Percentiles rank a stretch among this genome's conserved stretches.
Conservation (phyloP, 2,888 invertebrate species). For the Thera obeliscata region DNA sequence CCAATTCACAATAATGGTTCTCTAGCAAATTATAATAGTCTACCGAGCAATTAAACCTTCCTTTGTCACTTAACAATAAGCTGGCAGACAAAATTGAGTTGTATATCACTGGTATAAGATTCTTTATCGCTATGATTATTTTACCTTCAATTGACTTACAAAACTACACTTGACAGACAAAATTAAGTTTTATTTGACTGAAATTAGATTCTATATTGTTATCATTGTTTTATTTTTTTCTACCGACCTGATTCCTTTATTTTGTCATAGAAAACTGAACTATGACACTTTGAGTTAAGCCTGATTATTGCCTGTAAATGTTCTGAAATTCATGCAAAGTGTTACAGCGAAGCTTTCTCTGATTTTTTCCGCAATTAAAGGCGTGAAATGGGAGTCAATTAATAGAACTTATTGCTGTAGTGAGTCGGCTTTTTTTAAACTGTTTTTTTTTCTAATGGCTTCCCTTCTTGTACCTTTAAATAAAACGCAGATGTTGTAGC, state of each 20-base stretch:
- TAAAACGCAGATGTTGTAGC: slow-evolving; percentile 14
- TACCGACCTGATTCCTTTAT: background rate
- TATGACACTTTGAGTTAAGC: background rate
- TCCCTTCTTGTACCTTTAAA: slow-evolving; percentile 26
- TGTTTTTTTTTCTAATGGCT: slow-evolving; percentile 30
- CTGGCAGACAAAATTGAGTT: slow-evolving; percentile 1
- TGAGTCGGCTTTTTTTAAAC: slow-evolving; percentile 37
- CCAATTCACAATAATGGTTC: slow-evolving; percentile 36
- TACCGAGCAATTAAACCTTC: slow-evolving; percentile 22
- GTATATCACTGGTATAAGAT: background rate
- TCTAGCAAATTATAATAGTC: slow-evolving; percentile 27
- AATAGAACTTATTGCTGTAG: slow-evolving; percentile 36
- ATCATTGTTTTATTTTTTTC: background rate
- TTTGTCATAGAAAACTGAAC: slow-evolving; percentile 6
- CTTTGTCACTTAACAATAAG: slow-evolving; percentile 4
- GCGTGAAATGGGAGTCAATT: slow-evolving; percentile 33
- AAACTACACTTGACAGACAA: too few species aligned
- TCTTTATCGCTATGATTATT: slow-evolving; percentile 1
- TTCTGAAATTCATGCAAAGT: background rate
- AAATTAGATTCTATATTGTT: background rate
- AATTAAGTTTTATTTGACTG: too few species aligned
- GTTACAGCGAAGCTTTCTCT: background rate
- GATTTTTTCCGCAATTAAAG: slow-evolving; percentile 33
- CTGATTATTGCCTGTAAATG: background rate
- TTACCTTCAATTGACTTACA: background rate